Evolutionary conservation across 2,113 vertebrate species (phyloP).

Genomic region (Gorsachius goisagi): DNA sequence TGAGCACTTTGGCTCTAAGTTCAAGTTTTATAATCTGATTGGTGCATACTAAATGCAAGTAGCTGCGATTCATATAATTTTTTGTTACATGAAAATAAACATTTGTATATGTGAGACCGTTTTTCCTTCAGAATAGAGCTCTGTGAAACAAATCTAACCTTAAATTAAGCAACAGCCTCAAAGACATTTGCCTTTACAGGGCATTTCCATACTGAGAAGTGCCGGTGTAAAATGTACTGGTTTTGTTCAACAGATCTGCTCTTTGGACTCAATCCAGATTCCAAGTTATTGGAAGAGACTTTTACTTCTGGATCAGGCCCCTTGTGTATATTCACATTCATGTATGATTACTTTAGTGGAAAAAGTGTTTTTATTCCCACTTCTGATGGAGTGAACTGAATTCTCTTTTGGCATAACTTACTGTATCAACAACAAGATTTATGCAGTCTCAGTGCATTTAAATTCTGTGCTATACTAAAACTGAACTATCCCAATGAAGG

Average conservation of each 20-base stretch:
- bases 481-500: not conserved
- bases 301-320: constrained; percentile 26
- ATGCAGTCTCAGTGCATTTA: not conserved
- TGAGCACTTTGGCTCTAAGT: not conserved
- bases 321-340: constrained; percentile 31
- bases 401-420: constrained; percentile 27
- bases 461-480: not conserved
- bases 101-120: not conserved
- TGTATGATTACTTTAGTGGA: constrained; percentile 33
- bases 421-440: constrained; percentile 29
- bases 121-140: not conserved
- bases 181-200: not conserved
- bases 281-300: constrained; percentile 9
- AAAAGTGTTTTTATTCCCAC: constrained; percentile 48
- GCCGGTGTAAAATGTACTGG: not conserved
- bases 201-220: not conserved
- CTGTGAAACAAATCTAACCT: not conserved
- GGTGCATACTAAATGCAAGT: not conserved
- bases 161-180: not conserved
- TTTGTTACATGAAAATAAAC: not conserved
- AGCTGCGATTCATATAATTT: not conserved
- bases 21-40: constrained; percentile 3
- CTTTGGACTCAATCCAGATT: constrained; percentile 21
- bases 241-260: not conserved
- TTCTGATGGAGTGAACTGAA: constrained; percentile 25